Evolutionary conservation across 2,888 invertebrate genomes (phyloP).

Genomic region (Dolichomitus sp.): DNA sequence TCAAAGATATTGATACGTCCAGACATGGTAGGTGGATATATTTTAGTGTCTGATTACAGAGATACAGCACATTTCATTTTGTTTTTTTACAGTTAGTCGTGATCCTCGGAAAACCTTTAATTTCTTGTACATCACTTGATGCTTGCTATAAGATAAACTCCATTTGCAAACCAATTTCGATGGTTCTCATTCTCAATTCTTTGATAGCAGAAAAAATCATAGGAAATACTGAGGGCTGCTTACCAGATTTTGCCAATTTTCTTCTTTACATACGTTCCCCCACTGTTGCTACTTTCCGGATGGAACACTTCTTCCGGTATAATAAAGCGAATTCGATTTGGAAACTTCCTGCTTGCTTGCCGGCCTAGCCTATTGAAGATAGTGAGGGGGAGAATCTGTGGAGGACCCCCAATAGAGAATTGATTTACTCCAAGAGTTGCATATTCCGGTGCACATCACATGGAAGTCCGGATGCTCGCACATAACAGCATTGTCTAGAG

Average conservation of each 20-base stretch:
- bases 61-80: no score
- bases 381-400: conserved; percentile 11
- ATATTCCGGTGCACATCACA: conserved; percentile 65
- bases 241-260: background rate
- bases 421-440: conserved; percentile 74
- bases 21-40: conserved; percentile 21
- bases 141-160: background rate
- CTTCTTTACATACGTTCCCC: background rate
- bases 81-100: no score
- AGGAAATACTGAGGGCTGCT: background rate
- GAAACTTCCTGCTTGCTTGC: conserved; percentile 6
- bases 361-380: background rate
- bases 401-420: conserved; percentile 69
- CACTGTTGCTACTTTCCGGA: conserved; percentile 17
- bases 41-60: conserved; percentile 4
- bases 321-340: conserved; percentile 72
- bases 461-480: conserved; percentile 32
- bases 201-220: background rate
- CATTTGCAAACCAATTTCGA: background rate
- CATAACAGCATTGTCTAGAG: conserved; percentile 12
- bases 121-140: background rate
- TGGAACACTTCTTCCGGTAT: conserved; percentile 10
- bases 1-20: conserved; percentile 42
- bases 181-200: background rate
- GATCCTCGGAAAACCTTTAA: background rate